Evolutionary conservation across 2,888 invertebrate genomes (phyloP), one percentile per base, ranked within the genome.

Genomic region (Octonoba sinensis): DNA sequence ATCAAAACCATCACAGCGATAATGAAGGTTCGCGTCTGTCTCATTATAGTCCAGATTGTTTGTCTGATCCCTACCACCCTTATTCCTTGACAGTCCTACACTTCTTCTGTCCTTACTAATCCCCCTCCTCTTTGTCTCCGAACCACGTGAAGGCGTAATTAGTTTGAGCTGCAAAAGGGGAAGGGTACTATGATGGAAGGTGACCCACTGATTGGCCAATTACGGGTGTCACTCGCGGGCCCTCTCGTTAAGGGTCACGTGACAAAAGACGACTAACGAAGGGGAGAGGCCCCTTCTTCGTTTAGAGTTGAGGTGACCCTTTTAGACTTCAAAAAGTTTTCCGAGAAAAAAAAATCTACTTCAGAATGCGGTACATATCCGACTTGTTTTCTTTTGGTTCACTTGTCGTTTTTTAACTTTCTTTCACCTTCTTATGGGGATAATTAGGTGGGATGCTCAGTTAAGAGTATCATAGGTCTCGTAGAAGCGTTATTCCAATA

Each of bases 201-300:
- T 27, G 44, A 65, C 47, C 57, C 77, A 74, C 74, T 81, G 81
- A 81, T 81, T 81, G 81, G 81, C 81, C 81, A 81, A 81, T 81
- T 81, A 81, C 70, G 81, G 81, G 81, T 81, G 81, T 81, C 81
- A 81, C 81, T 81, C 74, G 81, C 81, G 81, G 74, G 81, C 64
- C 72, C 79, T 74, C 81, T 79, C 79, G 81, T 81, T 81, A 81
- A 69, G 70, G 74, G 81, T 81, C 81, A 81, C 81, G 81, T 81
- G 81, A 81, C 81, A 74, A 62, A 64, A 51, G 79, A 57, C 73
- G 36, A 22, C 64, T 72, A 72, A 79, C 72, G 72, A 72, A 62
- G 49, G 46, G 46, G 49, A 15, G 65, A 49, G 57, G 66, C 24
- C 57, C 57, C 64, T 44, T 57, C 27, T 75, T 65, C 46, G 22